Evolutionary conservation across 1,140 invertebrate species (phyloP), one percentile per base, ranked within the genome.

Genomic region (Marisa cornuarietis): DNA sequence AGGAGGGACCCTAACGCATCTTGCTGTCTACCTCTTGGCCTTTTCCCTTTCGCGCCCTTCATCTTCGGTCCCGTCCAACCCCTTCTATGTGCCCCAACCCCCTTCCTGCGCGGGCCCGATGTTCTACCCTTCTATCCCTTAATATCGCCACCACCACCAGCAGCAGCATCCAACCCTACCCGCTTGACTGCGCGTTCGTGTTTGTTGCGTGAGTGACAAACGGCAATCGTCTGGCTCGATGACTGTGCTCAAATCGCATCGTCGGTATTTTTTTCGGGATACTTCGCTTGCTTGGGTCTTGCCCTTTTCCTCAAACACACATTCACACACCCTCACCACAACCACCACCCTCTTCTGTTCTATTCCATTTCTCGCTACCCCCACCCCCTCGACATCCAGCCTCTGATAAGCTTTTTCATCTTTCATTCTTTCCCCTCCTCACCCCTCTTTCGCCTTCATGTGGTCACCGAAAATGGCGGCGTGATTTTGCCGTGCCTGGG

Each of bases 21-120:
- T 68, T 31, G n/a, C 65, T 68, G 65, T 68, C 65, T 31, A n/a
- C 65, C 22, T 68, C 71, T 52, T n/a, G 54, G 11, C 71, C 71
- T 22, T 52, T 22, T 52, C 71, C 71, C 71, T 54, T 49, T 58
- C 22, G 22, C 65, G 51, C 22, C 22, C 61, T 51, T 62, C 73
- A 42, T 62, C 73, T 26, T 6, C 74, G 42, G 54, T 11, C 16
- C 65, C 65, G 26, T 68, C 71, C 51, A 13, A 73, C 42, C 51
- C 71, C 51, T 51, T 16, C 51, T 49, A 3, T 22, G 42, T 49
- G 49, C 8, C 24, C 71, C 24, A 8, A 8, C 65, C 54, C 22
- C 13, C 74, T 51, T 61, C 26, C 58, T 62, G 2, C 74, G 42
- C 31, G 31, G 11, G 11, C 54, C 54, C 16, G 4, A 11, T 58